These are phyloP conservation scores for Tenodera sinensis DNA, from an alignment of 2,888 invertebrate genomes.

Conservation along the genomic window DNA sequence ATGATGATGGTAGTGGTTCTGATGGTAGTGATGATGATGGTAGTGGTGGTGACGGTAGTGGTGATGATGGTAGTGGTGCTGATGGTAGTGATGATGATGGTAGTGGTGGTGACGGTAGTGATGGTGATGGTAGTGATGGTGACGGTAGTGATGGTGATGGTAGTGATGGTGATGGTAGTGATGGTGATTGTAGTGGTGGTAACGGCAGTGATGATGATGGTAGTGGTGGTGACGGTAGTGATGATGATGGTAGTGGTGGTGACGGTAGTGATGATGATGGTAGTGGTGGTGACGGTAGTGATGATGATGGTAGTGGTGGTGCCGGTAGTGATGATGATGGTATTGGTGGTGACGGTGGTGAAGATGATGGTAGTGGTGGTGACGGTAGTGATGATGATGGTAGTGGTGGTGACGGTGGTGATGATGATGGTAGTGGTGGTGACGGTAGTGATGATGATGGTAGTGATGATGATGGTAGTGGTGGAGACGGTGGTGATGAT, in stretches of 20 bases:
- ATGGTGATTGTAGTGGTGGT: no score
- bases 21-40: neutral
- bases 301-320: neutral
- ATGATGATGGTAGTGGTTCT: neutral
- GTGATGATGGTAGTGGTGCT: neutral
- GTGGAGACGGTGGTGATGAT: no score
- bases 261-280: neutral
- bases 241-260: no score
- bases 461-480: no score
- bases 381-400: no score
- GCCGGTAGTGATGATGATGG: neutral
- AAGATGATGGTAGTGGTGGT: no score
- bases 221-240: no score
- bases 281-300: neutral
- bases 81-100: neutral
- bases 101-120: neutral
- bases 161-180: neutral
- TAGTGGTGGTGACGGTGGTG: no score
- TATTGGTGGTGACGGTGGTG: no score
- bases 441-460: no score
- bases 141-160: neutral
- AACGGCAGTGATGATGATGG: no score
- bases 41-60: neutral
- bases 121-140: neutral
- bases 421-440: no score